Evolutionary conservation across 2,888 invertebrate genomes (phyloP), one percentile per base, ranked within the genome.

Genomic region (Cenopis cana): DNA sequence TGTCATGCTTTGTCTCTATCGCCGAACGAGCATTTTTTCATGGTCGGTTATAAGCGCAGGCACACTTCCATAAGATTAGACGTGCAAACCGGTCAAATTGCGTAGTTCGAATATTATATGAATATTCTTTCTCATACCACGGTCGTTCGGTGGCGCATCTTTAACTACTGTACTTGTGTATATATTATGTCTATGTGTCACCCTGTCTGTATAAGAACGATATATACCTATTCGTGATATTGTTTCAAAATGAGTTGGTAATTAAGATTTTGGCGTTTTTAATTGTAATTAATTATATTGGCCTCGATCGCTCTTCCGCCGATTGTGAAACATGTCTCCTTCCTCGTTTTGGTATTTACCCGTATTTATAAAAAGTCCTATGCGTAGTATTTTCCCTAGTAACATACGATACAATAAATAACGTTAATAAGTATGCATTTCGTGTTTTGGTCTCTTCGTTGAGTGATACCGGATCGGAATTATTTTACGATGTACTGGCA

Each of bases 301-400:
- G 36, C 73, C 73, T 73, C 69, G 62, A 9, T 59, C 29, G 49
- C 54, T 59, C 65, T 73, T 73, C 73, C 73, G 73, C 36, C 57
- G 62, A 57, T 73, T 73, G 62, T 69, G 18, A 33, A 66, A 62
- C 57, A 52, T 60, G 69, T 73, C 56, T 49, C 64, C 60, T 64
- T 69, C 55, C 55, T 41, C 50, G 17, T 69, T 62, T 49, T 9
- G 60, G 46, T 29, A 55, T 17, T 68, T 57, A 36, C 36, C 4
- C 5, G 5, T 33, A 11, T 61, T 5, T 29, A 10, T 17, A 64
- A 10, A 64, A 33, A 20, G 52, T 11, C 24, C 6, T 54, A 54
- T 54, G 64, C 12, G 38, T 14, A 10, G 2, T 10, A 6, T 54
- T n/a, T 52, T 38, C 6, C 18, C 36, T 38, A 11, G 2, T n/a